These are phyloP conservation scores for Lophotis ruficrista DNA, from an alignment of 2,113 vertebrate genomes.

Conservation along the genomic window DNA sequence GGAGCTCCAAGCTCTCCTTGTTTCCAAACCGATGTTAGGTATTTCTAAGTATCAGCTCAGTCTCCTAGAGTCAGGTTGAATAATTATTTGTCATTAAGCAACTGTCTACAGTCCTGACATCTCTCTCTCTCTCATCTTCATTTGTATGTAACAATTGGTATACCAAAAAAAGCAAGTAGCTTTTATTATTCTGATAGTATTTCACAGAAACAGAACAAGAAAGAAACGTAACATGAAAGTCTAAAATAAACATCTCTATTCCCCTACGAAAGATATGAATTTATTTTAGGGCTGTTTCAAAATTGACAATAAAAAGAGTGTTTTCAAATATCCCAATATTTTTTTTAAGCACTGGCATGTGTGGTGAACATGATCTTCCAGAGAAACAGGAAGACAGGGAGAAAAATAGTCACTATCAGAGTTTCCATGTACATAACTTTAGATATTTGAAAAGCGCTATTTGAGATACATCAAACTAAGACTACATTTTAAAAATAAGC, in stretches of 20 bases:
- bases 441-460: neutral
- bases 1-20: neutral
- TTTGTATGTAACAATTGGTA: neutral
- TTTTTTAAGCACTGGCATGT: neutral
- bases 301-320: neutral
- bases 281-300: neutral
- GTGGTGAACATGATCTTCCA: neutral
- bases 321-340: neutral
- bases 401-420: neutral
- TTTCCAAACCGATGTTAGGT: neutral
- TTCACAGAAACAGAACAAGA: neutral
- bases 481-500: neutral
- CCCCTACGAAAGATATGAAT: neutral
- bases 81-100: constrained; percentile 10
- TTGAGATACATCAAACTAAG: neutral
- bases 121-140: neutral
- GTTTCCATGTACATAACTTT: neutral
- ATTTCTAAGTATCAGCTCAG: neutral
- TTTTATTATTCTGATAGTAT: neutral
- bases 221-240: neutral
- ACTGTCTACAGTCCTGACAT: neutral
- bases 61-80: neutral
- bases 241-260: neutral
- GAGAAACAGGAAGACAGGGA: neutral
- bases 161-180: neutral